Conservation (phyloP, 2,888 invertebrate genomes). For the Rapana venosa region DNA sequence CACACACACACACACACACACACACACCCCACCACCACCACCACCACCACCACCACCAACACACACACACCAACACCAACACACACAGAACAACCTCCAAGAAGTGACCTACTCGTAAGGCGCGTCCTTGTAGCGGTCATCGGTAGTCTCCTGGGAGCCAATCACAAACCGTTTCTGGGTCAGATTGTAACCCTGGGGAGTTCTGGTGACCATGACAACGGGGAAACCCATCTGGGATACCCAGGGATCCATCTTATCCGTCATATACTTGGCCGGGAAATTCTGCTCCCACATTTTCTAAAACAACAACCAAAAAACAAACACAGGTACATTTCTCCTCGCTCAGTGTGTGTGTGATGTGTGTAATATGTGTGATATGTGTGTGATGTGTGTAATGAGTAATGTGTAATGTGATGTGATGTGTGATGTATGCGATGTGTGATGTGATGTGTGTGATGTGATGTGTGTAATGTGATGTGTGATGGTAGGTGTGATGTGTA, state of each 20-base stretch:
- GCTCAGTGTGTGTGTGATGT: too few species aligned
- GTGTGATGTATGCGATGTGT: too few species aligned
- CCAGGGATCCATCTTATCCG: conserved; percentile 74
- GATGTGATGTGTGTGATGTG: too few species aligned
- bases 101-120: conserved; percentile 8
- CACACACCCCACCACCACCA: too few species aligned
- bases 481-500: too few species aligned
- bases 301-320: not conserved
- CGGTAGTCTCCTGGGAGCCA: conserved; percentile 15
- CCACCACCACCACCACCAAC: too few species aligned
- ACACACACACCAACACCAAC: not conserved
- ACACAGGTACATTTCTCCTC: too few species aligned
- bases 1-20: conserved; percentile 4
- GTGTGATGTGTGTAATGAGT: too few species aligned
- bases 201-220: conserved; percentile 67
- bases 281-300: not conserved
- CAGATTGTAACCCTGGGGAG: conserved; percentile 34
- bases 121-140: conserved; percentile 35
- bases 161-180: conserved; percentile 46
- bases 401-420: too few species aligned
- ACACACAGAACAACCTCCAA: too few species aligned
- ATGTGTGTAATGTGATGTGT: too few species aligned
- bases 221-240: conserved; percentile 76
- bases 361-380: too few species aligned
- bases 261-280: conserved; percentile 57